Evolutionary conservation across 2,113 vertebrate species (phyloP).

Genomic region (Megaleporinus macrocephalus): DNA sequence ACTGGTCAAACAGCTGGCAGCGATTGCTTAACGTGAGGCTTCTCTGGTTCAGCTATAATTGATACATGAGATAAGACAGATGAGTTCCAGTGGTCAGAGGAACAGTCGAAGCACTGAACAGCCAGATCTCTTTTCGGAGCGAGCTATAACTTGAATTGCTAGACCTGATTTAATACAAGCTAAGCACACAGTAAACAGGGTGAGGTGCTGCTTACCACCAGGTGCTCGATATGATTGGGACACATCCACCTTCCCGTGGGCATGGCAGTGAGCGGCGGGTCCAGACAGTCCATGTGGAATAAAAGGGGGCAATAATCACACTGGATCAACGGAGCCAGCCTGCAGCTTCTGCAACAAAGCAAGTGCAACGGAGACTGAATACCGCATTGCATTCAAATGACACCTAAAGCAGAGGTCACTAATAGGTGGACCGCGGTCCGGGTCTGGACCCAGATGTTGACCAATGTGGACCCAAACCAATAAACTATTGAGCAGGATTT

Average conservation of each 20-base stretch:
- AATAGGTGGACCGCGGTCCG: no score
- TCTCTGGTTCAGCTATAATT: slow-evolving; percentile 92
- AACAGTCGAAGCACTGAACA: background rate
- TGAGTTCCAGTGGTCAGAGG: background rate
- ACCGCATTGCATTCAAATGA: background rate
- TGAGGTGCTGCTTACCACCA: slow-evolving; percentile 83
- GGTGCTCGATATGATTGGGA: slow-evolving; percentile 95
- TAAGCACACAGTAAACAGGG: background rate
- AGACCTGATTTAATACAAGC: no score
- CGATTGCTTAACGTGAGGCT: slow-evolving; percentile 93
- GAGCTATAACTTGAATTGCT: background rate
- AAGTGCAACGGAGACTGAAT: background rate
- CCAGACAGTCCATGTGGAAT: slow-evolving; percentile 99
- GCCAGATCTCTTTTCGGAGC: no score
- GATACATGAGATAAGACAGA: slow-evolving; percentile 55
- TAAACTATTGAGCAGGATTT: no score
- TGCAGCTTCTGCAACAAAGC: slow-evolving; percentile 86
- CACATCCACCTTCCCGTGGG: slow-evolving; percentile 99
- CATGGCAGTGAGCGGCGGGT: slow-evolving; percentile 96
- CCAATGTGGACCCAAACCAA: no score
- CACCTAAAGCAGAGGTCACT: no score
- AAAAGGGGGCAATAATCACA: slow-evolving; percentile 97
- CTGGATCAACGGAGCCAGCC: slow-evolving; percentile 94
- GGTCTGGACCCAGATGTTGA: no score
- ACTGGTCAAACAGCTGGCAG: slow-evolving; percentile 97